Base-by-base conservation (phyloP, 2,888 invertebrate species). In the Cotesia congregata region DNA sequence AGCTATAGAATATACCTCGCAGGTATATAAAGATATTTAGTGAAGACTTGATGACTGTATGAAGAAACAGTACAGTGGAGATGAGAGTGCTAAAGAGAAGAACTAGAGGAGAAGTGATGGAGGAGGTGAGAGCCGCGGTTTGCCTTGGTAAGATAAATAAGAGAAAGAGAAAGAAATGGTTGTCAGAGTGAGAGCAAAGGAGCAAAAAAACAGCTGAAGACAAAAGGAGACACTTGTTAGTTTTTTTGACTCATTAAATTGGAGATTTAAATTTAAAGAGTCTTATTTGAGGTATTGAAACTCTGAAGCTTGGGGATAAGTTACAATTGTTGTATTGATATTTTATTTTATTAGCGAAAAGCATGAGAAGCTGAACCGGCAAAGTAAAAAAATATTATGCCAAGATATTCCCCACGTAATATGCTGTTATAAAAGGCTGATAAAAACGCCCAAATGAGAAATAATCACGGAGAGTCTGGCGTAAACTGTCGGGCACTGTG, bases 121-220 rank as follows among this genome's bases (percentile, higher is more conserved):
- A 6, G 41, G 68, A n/a, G 17, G 72, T 62, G 67, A 72, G 67
- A 67, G 72, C 72, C 67, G 76, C 67, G 71, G 76, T 76, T 76
- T 76, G 61, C 76, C 76, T 76, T 76, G 76, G 72, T 76, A 67
- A 76, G 60, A 67, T 67, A 72, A 76, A 71, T 71, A 61, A 71
- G 39, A 71, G 61, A 71, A 60, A 71, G 39, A 39, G n/a, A 39
- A 61, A 39, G 60, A 12, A 39, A 20, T 39, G 38, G 6, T 20
- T 70, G 71, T 38, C 61, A 71, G n/a, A 71, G n/a, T 6, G 38
- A 65, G 30, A 65, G 30, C 17, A 1, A 1, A 30, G 65, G 38
- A 65, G 9, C 9, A 7, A 65, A 65, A 30, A 30, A 30, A 65
- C 30, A 30, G 12, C 5, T 30, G 5, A 5, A 65, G 50, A 65